These are phyloP conservation scores for Ascaphus truei DNA, from an alignment of 2,113 vertebrate species.

Conservation along the genomic window DNA sequence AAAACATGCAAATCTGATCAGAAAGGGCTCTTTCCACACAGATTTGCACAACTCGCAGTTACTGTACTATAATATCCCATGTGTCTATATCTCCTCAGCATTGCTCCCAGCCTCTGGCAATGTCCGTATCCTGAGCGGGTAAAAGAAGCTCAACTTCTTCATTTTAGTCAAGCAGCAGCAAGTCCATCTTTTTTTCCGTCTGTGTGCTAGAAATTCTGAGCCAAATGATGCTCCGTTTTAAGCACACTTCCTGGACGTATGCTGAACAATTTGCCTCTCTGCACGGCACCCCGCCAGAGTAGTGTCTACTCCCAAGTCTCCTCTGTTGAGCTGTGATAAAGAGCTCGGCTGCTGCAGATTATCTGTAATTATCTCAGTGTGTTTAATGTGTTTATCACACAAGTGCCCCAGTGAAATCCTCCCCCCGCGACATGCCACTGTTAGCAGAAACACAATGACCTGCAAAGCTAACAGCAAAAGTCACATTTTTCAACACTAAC, in stretches of 20 bases:
- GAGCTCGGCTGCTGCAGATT: constrained; percentile 29
- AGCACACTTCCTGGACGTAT: constrained; percentile 15
- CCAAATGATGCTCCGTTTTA: constrained; percentile 30
- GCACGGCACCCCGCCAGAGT: constrained; percentile 25
- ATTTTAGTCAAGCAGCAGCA: constrained; percentile 13
- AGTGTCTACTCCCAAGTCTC: constrained; percentile 26
- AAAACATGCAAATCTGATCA: too few species aligned
- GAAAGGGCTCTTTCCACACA: too few species aligned
- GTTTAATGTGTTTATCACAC: constrained; percentile 35
- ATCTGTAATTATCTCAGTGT: constrained; percentile 36
- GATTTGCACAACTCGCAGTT: too few species aligned
- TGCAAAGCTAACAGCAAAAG: background rate
- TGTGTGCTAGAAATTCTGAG: constrained; percentile 21
- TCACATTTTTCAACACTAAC: background rate
- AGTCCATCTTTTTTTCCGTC: constrained; percentile 17
- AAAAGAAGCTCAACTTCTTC: background rate
- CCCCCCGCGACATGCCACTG: background rate
- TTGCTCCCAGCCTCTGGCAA: background rate
- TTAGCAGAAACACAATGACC: background rate
- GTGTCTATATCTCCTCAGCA: too few species aligned
- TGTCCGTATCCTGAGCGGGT: background rate
- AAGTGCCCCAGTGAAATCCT: constrained; percentile 17
- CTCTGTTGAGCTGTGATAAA: constrained; percentile 36
- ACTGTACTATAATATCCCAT: too few species aligned
- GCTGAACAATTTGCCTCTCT: constrained; percentile 29